These are phyloP conservation scores for Emydocephalus ijimae DNA, from an alignment of 2,113 vertebrate genomes.

Conservation along the genomic window DNA sequence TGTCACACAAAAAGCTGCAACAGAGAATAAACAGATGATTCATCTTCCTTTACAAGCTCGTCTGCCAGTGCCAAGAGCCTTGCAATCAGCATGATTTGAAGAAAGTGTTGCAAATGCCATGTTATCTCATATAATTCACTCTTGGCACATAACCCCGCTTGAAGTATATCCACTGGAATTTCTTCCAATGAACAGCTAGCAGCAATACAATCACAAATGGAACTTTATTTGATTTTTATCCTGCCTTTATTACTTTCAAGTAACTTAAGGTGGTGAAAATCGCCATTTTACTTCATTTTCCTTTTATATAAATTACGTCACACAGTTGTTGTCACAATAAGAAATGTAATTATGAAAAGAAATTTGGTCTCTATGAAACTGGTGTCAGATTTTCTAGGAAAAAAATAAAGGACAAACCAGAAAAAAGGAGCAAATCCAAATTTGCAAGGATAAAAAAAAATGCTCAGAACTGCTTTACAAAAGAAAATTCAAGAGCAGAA, in stretches of 20 bases:
- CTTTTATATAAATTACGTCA: not conserved
- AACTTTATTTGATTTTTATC: not conserved
- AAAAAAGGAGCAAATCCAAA: not conserved
- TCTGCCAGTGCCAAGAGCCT: not conserved
- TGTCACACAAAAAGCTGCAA: not conserved
- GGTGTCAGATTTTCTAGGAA: not conserved
- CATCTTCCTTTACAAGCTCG: not conserved
- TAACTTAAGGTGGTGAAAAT: not conserved
- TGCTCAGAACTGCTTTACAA: not conserved
- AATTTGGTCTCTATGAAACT: not conserved
- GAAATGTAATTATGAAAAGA: not conserved
- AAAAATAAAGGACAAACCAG: not conserved
- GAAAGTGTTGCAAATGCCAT: not conserved
- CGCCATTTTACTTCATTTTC: not conserved
- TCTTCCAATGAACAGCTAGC: not conserved
- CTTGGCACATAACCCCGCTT: not conserved
- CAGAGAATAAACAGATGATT: not conserved
- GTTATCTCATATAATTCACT: not conserved
- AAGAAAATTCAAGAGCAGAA: not conserved
- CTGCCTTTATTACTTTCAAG: not conserved
- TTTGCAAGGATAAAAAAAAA: not conserved
- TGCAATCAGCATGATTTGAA: constrained; percentile 13
- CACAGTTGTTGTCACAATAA: not conserved
- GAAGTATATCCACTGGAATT: not conserved
- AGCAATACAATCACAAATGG: not conserved